phyloP scores from a whole-genome alignment of 2,797 vertebrate genomes.

The Ammospiza maritima region DNA sequence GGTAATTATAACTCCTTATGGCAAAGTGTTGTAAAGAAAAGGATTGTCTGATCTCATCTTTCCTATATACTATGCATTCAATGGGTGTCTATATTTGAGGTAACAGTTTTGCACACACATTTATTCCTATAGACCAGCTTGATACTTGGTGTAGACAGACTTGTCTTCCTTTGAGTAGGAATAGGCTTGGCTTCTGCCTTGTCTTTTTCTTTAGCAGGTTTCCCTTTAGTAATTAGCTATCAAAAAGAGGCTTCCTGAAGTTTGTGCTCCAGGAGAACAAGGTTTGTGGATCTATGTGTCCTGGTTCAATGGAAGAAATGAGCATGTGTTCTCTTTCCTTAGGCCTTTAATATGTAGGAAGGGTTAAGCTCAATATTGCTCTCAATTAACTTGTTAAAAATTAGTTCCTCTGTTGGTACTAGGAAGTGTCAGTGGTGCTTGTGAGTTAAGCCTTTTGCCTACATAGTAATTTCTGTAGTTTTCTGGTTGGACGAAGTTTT shows the following conservation, averaged over 20 bases:
- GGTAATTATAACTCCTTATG: neutral
- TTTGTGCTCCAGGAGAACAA: neutral
- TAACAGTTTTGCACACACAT: neutral
- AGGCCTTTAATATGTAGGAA: slow-evolving; percentile 15
- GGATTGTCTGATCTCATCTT: neutral
- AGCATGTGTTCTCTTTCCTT: neutral
- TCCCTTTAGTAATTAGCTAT: neutral
- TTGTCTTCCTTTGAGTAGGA: neutral
- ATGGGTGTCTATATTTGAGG: neutral
- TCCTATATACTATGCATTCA: neutral
- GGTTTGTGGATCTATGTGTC: neutral
- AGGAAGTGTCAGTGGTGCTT: slow-evolving; percentile 63
- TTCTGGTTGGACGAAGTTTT: slow-evolving; percentile 65
- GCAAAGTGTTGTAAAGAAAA: neutral
- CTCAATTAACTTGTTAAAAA: slow-evolving; percentile 69
- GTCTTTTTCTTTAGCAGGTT: neutral
- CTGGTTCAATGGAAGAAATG: neutral
- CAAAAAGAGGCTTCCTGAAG: neutral
- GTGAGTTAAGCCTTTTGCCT: slow-evolving; percentile 71
- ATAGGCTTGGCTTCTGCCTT: neutral
- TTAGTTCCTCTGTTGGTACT: slow-evolving; percentile 32
- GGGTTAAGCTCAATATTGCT: slow-evolving; percentile 54
- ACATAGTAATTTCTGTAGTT: slow-evolving; percentile 53
- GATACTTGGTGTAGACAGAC: neutral
- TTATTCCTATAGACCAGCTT: neutral